phyloP scores from a whole-genome alignment of 1,140 invertebrate genomes.

The Whitmania pigra region DNA sequence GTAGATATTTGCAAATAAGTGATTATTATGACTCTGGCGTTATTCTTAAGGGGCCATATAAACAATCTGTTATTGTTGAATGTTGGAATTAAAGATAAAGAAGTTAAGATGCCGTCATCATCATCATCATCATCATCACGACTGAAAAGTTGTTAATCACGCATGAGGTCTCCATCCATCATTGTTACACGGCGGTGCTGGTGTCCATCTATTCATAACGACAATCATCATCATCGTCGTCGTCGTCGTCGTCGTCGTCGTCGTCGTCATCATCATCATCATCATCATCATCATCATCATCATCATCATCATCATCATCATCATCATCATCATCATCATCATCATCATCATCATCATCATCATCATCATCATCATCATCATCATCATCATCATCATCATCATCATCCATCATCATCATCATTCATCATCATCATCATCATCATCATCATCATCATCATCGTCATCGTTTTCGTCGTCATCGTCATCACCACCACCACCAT shows the following conservation, averaged over 20 bases:
- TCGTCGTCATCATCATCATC: not conserved
- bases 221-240: conserved; percentile 1
- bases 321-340: not conserved
- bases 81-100: too few relatives aligned
- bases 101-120: too few relatives aligned
- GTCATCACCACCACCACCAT: not conserved
- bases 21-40: too few relatives aligned
- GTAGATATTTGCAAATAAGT: too few relatives aligned
- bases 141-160: too few relatives aligned
- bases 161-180: too few relatives aligned
- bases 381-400: conserved; percentile 6
- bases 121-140: too few relatives aligned
- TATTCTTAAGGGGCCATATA: too few relatives aligned
- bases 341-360: not conserved
- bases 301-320: not conserved
- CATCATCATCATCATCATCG: conserved; percentile 3
- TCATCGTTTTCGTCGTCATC: not conserved
- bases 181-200: too few relatives aligned
- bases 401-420: not conserved
- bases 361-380: conserved; percentile 4
- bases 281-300: conserved; percentile 4
- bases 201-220: too few relatives aligned
- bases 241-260: not conserved
- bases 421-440: conserved; percentile 3
- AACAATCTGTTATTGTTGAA: too few relatives aligned